Conservation (phyloP, 2,113 vertebrate species). For the Melanerpes formicivorus region DNA sequence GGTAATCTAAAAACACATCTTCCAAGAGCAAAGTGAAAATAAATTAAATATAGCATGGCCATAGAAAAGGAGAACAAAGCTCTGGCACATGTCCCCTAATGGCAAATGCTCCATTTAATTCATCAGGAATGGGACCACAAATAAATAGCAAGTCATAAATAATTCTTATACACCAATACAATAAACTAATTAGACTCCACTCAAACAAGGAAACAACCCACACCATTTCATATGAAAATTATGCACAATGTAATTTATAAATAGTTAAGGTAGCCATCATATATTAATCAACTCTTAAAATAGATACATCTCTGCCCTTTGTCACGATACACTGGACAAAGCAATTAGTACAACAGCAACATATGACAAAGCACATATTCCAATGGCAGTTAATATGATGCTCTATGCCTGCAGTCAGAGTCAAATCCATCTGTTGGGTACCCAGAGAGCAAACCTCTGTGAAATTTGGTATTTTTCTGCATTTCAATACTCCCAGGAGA, state of each 20-base stretch:
- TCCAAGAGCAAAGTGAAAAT: neutral
- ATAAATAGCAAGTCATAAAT: constrained; percentile 44
- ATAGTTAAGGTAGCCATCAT: neutral
- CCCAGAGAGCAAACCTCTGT: neutral
- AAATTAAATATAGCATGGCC: neutral
- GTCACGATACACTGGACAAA: neutral
- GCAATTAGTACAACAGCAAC: neutral
- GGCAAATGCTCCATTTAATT: neutral
- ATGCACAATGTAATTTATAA: neutral
- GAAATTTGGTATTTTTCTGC: neutral
- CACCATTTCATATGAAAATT: neutral
- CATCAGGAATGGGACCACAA: neutral
- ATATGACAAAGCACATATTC: neutral
- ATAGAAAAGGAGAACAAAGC: constrained; percentile 6
- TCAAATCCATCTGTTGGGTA: neutral
- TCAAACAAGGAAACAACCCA: neutral
- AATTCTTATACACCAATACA: neutral
- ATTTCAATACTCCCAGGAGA: neutral
- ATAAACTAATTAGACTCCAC: neutral
- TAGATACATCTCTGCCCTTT: neutral
- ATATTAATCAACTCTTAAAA: constrained; percentile 1
- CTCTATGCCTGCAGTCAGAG: neutral
- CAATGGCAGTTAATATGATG: neutral
- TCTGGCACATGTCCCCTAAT: neutral
- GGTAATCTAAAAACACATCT: neutral